Evolutionary conservation across 1,140 invertebrate genomes (phyloP).

Genomic region (Drosophila nigromelanica): DNA sequence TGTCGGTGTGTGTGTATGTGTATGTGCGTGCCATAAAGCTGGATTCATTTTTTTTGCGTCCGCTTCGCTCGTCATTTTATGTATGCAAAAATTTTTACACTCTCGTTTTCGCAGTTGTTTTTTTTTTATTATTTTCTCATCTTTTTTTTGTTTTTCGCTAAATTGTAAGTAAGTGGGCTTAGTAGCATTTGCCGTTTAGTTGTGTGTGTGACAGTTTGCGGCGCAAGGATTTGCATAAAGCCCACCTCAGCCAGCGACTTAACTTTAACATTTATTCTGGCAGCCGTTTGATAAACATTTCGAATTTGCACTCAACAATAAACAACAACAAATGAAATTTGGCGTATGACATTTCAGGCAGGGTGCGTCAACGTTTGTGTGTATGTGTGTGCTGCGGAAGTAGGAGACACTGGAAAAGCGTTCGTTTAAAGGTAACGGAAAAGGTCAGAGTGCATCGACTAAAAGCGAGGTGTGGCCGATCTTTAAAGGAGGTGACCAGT

Average conservation of each 20-base stretch:
- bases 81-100: slow-evolving; percentile 79
- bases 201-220: slow-evolving; percentile 46
- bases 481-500: too few relatives aligned
- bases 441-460: slow-evolving; percentile 57
- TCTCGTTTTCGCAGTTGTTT: slow-evolving; percentile 71
- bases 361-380: not conserved
- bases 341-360: not conserved
- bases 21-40: slow-evolving; percentile 74
- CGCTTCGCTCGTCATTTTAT: slow-evolving; percentile 62
- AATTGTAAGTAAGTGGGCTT: slow-evolving; percentile 82
- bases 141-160: slow-evolving; percentile 63
- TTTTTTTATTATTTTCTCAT: slow-evolving; percentile 48
- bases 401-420: not conserved
- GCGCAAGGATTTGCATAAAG: slow-evolving; percentile 73
- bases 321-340: slow-evolving; percentile 22
- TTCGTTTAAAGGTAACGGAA: slow-evolving; percentile 5
- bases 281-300: slow-evolving; percentile 68
- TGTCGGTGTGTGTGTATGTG: slow-evolving; percentile 9
- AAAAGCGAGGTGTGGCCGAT: slow-evolving; percentile 7
- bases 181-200: slow-evolving; percentile 78
- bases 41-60: slow-evolving; percentile 71
- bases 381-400: not conserved
- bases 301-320: slow-evolving; percentile 35
- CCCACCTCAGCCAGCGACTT: slow-evolving; percentile 62
- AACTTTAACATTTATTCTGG: slow-evolving; percentile 61